Evolutionary conservation across 2,113 vertebrate species (phyloP).

Genomic region (Cariama cristata): DNA sequence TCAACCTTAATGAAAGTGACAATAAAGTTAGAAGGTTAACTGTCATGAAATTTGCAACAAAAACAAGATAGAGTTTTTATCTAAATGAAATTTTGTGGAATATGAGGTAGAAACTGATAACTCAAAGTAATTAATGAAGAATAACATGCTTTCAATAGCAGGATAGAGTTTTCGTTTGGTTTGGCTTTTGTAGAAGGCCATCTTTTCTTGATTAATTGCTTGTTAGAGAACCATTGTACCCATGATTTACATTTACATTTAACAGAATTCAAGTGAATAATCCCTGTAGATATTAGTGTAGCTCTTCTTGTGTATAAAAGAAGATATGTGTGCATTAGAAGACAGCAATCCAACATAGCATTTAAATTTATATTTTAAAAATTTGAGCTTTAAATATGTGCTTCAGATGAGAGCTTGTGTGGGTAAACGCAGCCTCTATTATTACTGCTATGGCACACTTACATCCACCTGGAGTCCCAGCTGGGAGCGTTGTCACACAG

Average conservation of each 20-base stretch:
- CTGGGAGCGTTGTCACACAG: not conserved
- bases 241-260: not conserved
- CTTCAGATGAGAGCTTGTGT: not conserved
- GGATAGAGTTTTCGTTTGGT: not conserved
- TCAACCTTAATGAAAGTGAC: not conserved
- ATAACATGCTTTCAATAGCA: not conserved
- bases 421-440: not conserved
- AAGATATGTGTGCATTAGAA: not conserved
- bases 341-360: not conserved
- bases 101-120: not conserved
- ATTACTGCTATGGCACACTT: not conserved
- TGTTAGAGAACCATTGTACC: not conserved
- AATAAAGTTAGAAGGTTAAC: not conserved
- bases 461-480: not conserved
- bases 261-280: not conserved
- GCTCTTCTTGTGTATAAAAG: not conserved
- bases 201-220: not conserved
- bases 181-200: not conserved
- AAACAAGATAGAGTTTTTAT: not conserved
- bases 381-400: not conserved
- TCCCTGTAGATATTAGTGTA: not conserved
- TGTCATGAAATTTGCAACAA: not conserved
- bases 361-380: not conserved
- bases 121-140: not conserved
- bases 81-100: not conserved